These are phyloP conservation scores for Drosophila asahinai DNA, from an alignment of 1,140 invertebrate species.

Conservation along the genomic window DNA sequence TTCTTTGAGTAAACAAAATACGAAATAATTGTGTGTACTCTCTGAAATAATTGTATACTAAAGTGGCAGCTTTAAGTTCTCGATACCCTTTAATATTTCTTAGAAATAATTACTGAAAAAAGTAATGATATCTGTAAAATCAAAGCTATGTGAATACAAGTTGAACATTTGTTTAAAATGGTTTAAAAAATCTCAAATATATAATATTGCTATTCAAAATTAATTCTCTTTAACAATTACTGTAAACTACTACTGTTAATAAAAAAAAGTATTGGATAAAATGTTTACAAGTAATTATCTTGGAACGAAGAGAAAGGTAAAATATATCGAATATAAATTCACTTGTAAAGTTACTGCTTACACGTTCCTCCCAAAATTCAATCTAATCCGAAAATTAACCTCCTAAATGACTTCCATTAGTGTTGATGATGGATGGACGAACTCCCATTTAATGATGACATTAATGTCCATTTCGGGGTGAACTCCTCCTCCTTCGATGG, in stretches of 20 bases:
- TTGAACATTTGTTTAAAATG: no score
- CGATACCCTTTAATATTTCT: no score
- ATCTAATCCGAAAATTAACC: conserved; percentile 9
- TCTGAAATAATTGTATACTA: neutral
- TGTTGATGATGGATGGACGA: conserved; percentile 31
- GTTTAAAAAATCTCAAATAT: no score
- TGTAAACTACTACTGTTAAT: no score
- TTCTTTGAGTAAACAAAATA: neutral
- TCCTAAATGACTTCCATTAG: conserved; percentile 8
- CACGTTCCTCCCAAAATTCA: neutral
- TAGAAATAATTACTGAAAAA: no score
- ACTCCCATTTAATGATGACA: conserved; percentile 56
- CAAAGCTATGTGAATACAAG: no score
- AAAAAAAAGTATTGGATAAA: no score
- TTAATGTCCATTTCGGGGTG: conserved; percentile 42
- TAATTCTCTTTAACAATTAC: no score
- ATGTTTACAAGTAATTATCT: neutral
- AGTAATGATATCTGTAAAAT: no score
- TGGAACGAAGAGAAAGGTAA: neutral
- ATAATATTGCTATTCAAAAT: no score
- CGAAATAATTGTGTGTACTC: no score
- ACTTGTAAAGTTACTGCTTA: neutral
- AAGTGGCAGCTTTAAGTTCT: neutral
- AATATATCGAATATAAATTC: neutral
- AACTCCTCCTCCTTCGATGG: conserved; percentile 1